Conservation (phyloP, 2,797 vertebrate genomes). For the Lacerta viridis region DNA sequence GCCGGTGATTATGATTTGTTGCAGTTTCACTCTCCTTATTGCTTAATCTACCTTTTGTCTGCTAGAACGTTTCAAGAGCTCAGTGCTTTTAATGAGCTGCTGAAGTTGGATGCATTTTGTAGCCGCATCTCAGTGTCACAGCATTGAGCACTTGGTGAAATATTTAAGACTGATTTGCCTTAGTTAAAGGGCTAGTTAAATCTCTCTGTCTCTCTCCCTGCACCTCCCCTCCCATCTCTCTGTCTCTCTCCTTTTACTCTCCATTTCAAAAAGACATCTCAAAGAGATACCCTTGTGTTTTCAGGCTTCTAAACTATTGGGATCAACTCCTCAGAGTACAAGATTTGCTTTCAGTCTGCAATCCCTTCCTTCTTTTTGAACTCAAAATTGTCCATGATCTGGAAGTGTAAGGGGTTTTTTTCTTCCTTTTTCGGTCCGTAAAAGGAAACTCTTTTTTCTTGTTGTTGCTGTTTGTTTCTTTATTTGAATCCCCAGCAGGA, state of each 20-base stretch:
- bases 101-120: slow-evolving; percentile 19
- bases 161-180: slow-evolving; percentile 39
- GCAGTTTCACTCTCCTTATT: slow-evolving; percentile 48
- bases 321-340: slow-evolving; percentile 29
- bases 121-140: slow-evolving; percentile 46
- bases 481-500: slow-evolving; percentile 36
- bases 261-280: slow-evolving; percentile 54
- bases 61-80: slow-evolving; percentile 37
- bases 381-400: slow-evolving; percentile 39
- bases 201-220: slow-evolving; percentile 33
- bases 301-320: slow-evolving; percentile 21
- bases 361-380: slow-evolving; percentile 20
- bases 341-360: slow-evolving; percentile 25
- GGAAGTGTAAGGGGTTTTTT: slow-evolving; percentile 35
- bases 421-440: slow-evolving; percentile 3
- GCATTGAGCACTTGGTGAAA: slow-evolving; percentile 21
- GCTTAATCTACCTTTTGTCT: slow-evolving; percentile 47
- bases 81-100: slow-evolving; percentile 54
- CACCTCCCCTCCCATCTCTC: slow-evolving; percentile 7
- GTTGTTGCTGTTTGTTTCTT: neutral
- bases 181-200: slow-evolving; percentile 6
- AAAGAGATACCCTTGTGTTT: neutral
- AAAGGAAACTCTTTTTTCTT: slow-evolving; percentile 24
- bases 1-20: slow-evolving; percentile 58
- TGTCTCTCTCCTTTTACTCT: slow-evolving; percentile 45